Evolutionary conservation across 2,113 vertebrate species (phyloP).

Genomic region (Piaya cayana): DNA sequence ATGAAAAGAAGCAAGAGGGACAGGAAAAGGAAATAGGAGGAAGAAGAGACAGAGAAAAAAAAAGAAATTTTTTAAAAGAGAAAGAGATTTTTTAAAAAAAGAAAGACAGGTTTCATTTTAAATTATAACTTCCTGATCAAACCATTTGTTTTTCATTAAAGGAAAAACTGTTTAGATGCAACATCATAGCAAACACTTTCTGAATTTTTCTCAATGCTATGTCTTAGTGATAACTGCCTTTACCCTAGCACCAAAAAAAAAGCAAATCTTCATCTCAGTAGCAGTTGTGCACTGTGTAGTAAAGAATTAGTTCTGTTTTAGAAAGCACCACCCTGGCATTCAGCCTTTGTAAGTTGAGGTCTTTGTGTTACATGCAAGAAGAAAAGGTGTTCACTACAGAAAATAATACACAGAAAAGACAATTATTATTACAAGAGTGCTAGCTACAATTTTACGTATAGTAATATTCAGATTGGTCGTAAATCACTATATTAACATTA

Average conservation of each 20-base stretch:
- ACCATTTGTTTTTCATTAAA: background rate
- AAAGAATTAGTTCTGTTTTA: background rate
- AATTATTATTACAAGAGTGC: background rate
- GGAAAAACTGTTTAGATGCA: background rate
- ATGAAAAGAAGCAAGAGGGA: background rate
- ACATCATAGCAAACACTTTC: background rate
- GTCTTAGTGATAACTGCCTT: background rate
- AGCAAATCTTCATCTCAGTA: background rate
- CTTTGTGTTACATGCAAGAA: background rate
- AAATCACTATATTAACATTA: background rate
- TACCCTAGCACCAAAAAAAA: background rate
- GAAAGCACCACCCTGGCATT: background rate
- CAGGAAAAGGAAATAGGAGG: background rate
- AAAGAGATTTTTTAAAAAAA: too few relatives aligned
- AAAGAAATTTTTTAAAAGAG: background rate
- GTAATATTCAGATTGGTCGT: background rate
- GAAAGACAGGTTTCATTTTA: background rate
- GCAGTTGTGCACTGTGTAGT: background rate
- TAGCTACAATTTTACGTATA: background rate
- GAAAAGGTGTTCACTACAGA: background rate
- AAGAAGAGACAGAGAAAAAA: background rate
- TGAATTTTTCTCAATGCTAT: background rate
- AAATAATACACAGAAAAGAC: background rate
- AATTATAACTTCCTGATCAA: background rate
- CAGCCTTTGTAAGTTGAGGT: background rate